Evolutionary conservation across 2,888 invertebrate species (phyloP), one percentile per base, ranked within the genome.

Genomic region (Melanophora roralis): DNA sequence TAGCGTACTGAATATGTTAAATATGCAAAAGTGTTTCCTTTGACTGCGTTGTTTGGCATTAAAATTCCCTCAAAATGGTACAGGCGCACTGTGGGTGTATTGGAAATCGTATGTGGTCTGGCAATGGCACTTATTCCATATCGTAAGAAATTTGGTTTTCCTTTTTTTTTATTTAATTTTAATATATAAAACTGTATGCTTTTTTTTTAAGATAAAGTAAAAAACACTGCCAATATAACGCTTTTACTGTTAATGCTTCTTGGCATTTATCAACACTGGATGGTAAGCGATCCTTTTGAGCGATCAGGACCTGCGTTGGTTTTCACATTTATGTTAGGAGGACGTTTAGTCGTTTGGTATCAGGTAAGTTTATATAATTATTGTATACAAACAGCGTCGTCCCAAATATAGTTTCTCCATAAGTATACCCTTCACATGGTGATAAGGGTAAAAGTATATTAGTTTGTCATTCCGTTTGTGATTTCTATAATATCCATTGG

Each of bases 1-100:
- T 94, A 97, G 97, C 93, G 97, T 88, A 96, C 96, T 90, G 97
- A 97, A 90, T 97, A 96, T 88, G 97, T 97, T n/a, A 95, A 96
- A 90, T 97, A 97, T 90, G 95, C 97, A n/a, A 97, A 97, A 92
- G 97, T 97, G 74, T 97, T 97, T 90, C 97, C 97, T 51, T 90
- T 97, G 60, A 92, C 95, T 59, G 94, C 94, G 83, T 92, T 93
- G 76, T 90, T 97, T 82, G 95, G 96, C 86, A 93, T 97, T 86
- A 97, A 97, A 91, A 92, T 97, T 83, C 96, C 97, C 59, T 96
- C 97, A 73, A 97, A 97, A 92, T 96, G 96, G 96, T 97, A 97
- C 89, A 92, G 97, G 84, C 92, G 96, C 86, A 92, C 94, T 6
- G 94, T 97, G 74, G 97, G 97, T 72, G 93, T 93, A 19, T 91